Evolutionary conservation across 2,113 vertebrate species (phyloP), one percentile per base, ranked within the genome.

Genomic region (Urocitellus parryii): DNA sequence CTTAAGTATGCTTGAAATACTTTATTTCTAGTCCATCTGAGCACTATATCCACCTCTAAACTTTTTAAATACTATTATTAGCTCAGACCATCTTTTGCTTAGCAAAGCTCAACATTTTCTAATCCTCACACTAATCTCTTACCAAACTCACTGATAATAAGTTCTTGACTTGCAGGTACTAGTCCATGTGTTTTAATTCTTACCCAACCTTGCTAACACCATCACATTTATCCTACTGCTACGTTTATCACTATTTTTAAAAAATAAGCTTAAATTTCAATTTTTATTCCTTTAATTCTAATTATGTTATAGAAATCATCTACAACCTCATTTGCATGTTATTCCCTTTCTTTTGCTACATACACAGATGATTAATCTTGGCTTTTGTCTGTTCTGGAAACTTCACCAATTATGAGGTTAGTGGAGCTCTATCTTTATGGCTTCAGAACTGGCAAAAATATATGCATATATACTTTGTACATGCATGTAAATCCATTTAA

Each of bases 31-130:
- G 24, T 73, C 63, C 65, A 32, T 65, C 51, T 37, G 17, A 91
- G 12, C 5, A 78, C 45, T 42, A 53, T 68, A 29, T 67, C 56
- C 25, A 81, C 70, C 61, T 95, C 13, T 32, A 65, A 88, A 92
- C 65, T 89, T 53, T 96, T 24, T 56, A 80, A 97, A 86, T 80
- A 70, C 8, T 88, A 12, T 92, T 63, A 67, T 92, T 63, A 61
- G 29, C 32, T 94, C n/a, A 65, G 5, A 63, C 53, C 32, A 20
- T 6, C 25, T 95, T n/a, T 93, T 76, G 34, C 39, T 92, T 76
- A 48, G n/a, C 17, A 48, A 84, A 92, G 29, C 14, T 61, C 18
- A 8, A 32, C 20, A 34, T 85, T 32, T 27, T 65, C 13, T 78
- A 56, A 13, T 42, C 13, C 8, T 9, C 32, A 90, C 1, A 24